Evolutionary conservation across 2,797 vertebrate species (phyloP).

Genomic region (Anguilla obscura): DNA sequence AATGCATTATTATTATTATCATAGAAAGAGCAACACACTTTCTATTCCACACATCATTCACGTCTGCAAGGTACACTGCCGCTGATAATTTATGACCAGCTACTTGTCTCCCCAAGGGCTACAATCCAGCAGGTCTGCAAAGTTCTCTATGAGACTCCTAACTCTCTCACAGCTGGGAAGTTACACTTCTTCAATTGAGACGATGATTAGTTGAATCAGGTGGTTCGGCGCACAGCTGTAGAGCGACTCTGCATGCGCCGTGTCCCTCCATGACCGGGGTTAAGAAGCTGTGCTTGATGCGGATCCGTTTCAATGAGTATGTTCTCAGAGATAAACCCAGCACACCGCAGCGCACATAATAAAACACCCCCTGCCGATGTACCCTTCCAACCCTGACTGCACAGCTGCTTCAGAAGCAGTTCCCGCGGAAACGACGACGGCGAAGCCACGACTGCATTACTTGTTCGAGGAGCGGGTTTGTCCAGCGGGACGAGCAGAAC

Average conservation of each 20-base stretch:
- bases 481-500: constrained; percentile 6
- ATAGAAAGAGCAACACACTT: constrained; percentile 25
- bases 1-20: too few species aligned
- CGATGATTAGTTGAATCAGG: not conserved
- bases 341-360: not conserved
- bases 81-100: not conserved
- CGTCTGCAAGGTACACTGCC: not conserved
- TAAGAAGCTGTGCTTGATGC: not conserved
- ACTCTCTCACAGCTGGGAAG: not conserved
- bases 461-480: not conserved
- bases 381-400: not conserved
- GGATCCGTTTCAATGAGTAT: not conserved
- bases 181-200: not conserved
- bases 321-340: not conserved
- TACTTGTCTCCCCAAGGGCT: not conserved
- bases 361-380: constrained; percentile 6
- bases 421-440: not conserved
- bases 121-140: not conserved
- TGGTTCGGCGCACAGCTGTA: not conserved
- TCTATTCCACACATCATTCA: not conserved
- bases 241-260: not conserved
- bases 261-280: not conserved
- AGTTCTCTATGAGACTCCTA: not conserved
- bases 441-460: not conserved
- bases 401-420: constrained; percentile 14